Evolutionary conservation across 2,113 vertebrate genomes (phyloP).

Genomic region (Anarhynchus alexandrinus): DNA sequence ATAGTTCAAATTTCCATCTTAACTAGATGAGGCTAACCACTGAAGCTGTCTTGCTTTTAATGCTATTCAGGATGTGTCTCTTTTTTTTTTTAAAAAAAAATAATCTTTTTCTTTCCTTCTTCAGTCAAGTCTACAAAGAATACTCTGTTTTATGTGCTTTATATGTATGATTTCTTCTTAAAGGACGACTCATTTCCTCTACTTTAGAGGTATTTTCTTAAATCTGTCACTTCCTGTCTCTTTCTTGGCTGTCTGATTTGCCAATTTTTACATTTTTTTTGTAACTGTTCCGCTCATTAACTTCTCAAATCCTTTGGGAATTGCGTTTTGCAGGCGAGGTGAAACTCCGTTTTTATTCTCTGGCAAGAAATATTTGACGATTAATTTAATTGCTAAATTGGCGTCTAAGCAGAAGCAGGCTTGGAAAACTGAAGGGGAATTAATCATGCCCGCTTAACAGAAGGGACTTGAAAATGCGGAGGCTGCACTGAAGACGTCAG

Average conservation of each 20-base stretch:
- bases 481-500: not conserved
- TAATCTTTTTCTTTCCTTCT: not conserved
- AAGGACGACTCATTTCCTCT: conserved; percentile 57
- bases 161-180: conserved; percentile 41
- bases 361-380: conserved; percentile 39
- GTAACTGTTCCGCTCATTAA: not conserved
- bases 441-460: conserved; percentile 27
- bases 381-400: conserved; percentile 69
- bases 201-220: conserved; percentile 58
- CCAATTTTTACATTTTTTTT: conserved; percentile 36
- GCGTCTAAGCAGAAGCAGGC: conserved; percentile 42
- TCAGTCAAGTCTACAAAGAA: conserved; percentile 48
- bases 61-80: not conserved
- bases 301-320: conserved; percentile 7
- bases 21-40: not conserved
- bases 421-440: conserved; percentile 51
- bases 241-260: conserved; percentile 29
- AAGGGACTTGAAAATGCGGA: not conserved
- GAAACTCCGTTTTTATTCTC: conserved; percentile 11
- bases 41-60: not conserved
- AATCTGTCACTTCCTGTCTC: conserved; percentile 61
- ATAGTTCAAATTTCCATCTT: not conserved
- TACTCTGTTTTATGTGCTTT: conserved; percentile 41
- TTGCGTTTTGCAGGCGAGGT: not conserved
- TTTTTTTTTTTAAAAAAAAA: not conserved